Evolutionary conservation across 92 coral and sea anemone genomes (phyloP).

Genomic region (Pocillopora grandis): DNA sequence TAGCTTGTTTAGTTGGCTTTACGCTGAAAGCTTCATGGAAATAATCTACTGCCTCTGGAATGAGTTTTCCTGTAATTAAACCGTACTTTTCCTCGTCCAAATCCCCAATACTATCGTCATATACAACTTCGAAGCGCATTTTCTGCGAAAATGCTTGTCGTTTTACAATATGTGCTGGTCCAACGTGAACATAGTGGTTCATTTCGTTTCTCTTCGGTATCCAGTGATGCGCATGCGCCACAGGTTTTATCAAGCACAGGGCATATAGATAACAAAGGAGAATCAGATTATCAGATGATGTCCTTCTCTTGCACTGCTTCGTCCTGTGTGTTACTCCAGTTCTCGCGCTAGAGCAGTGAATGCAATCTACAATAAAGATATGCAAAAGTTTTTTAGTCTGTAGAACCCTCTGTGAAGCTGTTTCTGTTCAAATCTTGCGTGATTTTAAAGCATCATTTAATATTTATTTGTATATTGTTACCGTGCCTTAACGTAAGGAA

Average conservation of each 20-base stretch:
- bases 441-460: too few relatives aligned
- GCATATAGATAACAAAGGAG: constrained; percentile 28
- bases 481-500: too few relatives aligned
- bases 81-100: constrained; percentile 54
- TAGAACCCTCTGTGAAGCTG: too few relatives aligned
- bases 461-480: too few relatives aligned
- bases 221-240: constrained; percentile 80
- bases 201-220: constrained; percentile 91
- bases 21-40: constrained; percentile 89
- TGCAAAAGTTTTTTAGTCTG: too few relatives aligned
- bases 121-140: constrained; percentile 92
- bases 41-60: constrained; percentile 89
- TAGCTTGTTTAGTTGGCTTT: constrained; percentile 64
- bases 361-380: neutral
- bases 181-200: constrained; percentile 88
- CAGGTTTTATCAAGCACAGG: constrained; percentile 24
- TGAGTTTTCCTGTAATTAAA: constrained; percentile 74
- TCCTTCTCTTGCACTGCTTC: neutral
- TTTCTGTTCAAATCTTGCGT: too few relatives aligned
- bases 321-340: neutral
- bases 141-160: constrained; percentile 70
- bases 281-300: neutral
- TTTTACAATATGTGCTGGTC: constrained; percentile 63
- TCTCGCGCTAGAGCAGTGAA: neutral
- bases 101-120: constrained; percentile 75